phyloP scores from a whole-genome alignment of 1,140 invertebrate genomes.

The Psilanteris sp. region DNA sequence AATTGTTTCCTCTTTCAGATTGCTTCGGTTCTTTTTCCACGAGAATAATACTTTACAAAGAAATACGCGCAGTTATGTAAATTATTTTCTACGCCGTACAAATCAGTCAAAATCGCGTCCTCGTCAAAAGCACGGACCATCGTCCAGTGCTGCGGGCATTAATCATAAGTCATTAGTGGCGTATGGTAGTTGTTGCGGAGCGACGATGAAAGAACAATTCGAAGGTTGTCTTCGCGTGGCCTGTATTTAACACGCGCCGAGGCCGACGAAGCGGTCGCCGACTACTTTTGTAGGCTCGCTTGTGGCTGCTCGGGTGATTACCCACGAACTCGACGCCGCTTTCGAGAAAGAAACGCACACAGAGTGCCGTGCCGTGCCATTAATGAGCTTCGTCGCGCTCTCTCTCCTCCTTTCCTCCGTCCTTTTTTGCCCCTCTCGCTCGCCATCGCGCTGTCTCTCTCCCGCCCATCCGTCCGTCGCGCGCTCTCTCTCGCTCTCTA shows the following conservation, averaged over 20 bases:
- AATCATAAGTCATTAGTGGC: conserved; percentile 55
- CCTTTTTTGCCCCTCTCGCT: too few species aligned
- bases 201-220: conserved; percentile 57
- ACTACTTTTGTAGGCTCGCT: conserved; percentile 57
- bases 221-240: conserved; percentile 55
- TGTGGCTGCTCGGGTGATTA: conserved; percentile 65
- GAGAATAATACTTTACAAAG: not conserved
- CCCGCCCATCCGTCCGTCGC: not conserved
- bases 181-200: conserved; percentile 31
- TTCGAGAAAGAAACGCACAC: conserved; percentile 41
- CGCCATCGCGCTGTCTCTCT: not conserved
- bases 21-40: not conserved
- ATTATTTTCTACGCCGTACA: conserved; percentile 2
- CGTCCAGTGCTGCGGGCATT: conserved; percentile 28
- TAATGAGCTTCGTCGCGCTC: conserved; percentile 68
- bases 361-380: conserved; percentile 55
- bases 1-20: too few species aligned
- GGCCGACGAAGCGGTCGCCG: conserved; percentile 38
- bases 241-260: conserved; percentile 64
- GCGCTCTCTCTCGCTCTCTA: not conserved
- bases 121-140: not conserved
- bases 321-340: conserved; percentile 48
- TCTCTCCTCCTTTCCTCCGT: not conserved
- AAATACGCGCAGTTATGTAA: not conserved
- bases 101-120: conserved; percentile 32